Conservation (phyloP, 1,140 invertebrate species). For the Drosophila ercepeae region DNA sequence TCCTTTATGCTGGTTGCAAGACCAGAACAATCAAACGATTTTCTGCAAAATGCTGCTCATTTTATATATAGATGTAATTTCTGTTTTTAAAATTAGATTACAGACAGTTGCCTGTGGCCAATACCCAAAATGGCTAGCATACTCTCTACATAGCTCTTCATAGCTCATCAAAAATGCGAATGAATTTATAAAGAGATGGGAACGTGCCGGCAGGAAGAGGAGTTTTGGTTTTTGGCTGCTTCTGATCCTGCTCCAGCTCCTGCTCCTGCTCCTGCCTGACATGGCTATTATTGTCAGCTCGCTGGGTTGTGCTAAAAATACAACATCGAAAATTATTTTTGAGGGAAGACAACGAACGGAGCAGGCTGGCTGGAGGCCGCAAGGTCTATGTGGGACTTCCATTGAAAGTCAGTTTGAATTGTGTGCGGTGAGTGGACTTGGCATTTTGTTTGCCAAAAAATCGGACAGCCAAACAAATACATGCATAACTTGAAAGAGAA, state of each 20-base stretch:
- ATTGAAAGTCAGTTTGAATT: slow-evolving; percentile 16
- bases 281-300: slow-evolving; percentile 30
- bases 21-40: slow-evolving; percentile 51
- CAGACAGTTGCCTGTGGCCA: slow-evolving; percentile 52
- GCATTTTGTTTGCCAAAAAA: slow-evolving; percentile 71
- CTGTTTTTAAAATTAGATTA: slow-evolving; percentile 66
- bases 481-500: slow-evolving; percentile 65
- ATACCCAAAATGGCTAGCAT: slow-evolving; percentile 25
- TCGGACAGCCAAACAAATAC: slow-evolving; percentile 63
- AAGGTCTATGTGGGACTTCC: slow-evolving; percentile 43
- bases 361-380: slow-evolving; percentile 10
- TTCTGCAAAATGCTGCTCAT: slow-evolving; percentile 44
- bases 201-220: slow-evolving; percentile 10
- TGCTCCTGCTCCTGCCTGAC: slow-evolving; percentile 19
- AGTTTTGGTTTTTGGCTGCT: slow-evolving; percentile 5
- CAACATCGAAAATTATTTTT: slow-evolving; percentile 41
- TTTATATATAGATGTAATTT: slow-evolving; percentile 54
- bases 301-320: slow-evolving; percentile 52
- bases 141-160: too few species aligned
- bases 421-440: slow-evolving; percentile 36
- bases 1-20: slow-evolving; percentile 49
- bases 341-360: slow-evolving; percentile 11
- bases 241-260: too few species aligned
- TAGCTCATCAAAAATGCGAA: slow-evolving; percentile 53
- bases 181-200: slow-evolving; percentile 47